These are phyloP conservation scores for Lepidochitona cinerea DNA, from an alignment of 2,888 invertebrate genomes.

Conservation along the genomic window DNA sequence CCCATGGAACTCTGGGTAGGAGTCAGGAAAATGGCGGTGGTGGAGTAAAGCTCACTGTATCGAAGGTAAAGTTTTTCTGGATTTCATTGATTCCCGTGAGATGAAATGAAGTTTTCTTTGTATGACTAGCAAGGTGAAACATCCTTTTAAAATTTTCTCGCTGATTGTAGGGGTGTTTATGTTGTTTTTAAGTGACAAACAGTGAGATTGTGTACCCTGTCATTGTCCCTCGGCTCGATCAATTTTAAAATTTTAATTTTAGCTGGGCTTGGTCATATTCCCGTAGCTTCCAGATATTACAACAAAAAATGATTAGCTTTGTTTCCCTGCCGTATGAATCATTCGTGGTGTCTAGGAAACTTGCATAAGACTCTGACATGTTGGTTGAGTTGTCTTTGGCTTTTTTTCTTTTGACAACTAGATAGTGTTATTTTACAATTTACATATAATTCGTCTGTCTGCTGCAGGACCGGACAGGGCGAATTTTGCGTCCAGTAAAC, in stretches of 20 bases:
- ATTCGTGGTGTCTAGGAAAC: too few relatives aligned
- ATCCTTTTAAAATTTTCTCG: neutral
- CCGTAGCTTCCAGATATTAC: neutral
- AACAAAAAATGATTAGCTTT: neutral
- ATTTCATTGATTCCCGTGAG: neutral
- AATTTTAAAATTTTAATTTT: constrained; percentile 9
- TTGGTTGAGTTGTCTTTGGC: too few relatives aligned
- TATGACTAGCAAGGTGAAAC: neutral
- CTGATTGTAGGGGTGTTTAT: neutral
- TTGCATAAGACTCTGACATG: too few relatives aligned
- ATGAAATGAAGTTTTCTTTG: neutral
- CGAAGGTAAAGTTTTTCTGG: constrained; percentile 33
- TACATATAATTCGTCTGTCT: neutral
- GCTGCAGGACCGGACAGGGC: constrained; percentile 6
- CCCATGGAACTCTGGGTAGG: constrained; percentile 38
- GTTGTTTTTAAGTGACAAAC: neutral
- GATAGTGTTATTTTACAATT: neutral
- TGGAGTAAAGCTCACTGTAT: constrained; percentile 14
- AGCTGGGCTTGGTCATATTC: neutral
- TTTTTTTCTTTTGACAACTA: neutral
- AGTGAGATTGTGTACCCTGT: neutral
- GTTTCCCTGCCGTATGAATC: neutral
- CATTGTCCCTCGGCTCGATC: constrained; percentile 2
- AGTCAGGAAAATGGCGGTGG: constrained; percentile 40
- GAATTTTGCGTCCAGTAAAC: neutral